Percentiles rank a stretch among this genome's conserved stretches.
phyloP scores from a whole-genome alignment of 2,888 invertebrate species.

The Andrena trimmerana region DNA sequence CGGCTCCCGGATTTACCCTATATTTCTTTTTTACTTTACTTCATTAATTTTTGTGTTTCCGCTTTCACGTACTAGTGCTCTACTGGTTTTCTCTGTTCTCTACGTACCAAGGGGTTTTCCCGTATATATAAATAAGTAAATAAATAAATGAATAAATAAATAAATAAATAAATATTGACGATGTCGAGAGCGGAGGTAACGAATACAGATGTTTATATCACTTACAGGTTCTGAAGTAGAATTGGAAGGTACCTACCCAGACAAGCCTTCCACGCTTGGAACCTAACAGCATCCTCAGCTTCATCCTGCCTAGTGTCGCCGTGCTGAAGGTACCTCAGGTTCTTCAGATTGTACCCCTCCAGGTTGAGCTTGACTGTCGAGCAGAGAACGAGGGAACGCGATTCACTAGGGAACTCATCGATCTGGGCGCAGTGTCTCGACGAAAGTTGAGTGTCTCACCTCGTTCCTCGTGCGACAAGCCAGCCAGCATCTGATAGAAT shows the following conservation, averaged over 20 bases:
- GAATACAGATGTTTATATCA: too few species aligned
- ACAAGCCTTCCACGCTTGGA: constrained; percentile 97
- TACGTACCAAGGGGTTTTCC: too few species aligned
- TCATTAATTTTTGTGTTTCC: too few species aligned
- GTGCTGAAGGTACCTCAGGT: constrained; percentile 92
- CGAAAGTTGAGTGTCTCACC: constrained; percentile 80
- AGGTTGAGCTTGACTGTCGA: constrained; percentile 92
- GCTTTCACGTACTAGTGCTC: too few species aligned
- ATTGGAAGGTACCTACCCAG: constrained; percentile 86
- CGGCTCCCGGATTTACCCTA: too few species aligned
- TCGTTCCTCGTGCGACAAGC: constrained; percentile 94
- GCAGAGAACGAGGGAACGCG: constrained; percentile 32
- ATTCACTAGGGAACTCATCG: not conserved
- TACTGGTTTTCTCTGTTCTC: too few species aligned
- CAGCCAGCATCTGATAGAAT: constrained; percentile 98
- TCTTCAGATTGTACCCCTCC: constrained; percentile 93
- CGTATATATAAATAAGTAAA: too few species aligned
- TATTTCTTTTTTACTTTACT: too few species aligned
- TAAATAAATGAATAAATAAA: too few species aligned
- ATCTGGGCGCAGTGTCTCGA: not conserved
- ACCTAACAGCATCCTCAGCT: constrained; percentile 90
- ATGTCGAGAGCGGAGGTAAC: too few species aligned
- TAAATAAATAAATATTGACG: too few species aligned
- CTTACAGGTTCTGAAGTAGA: not conserved
- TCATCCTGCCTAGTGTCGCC: constrained; percentile 91